phyloP scores from a whole-genome alignment of 1,140 invertebrate genomes.

The Euglossa dilemma region DNA sequence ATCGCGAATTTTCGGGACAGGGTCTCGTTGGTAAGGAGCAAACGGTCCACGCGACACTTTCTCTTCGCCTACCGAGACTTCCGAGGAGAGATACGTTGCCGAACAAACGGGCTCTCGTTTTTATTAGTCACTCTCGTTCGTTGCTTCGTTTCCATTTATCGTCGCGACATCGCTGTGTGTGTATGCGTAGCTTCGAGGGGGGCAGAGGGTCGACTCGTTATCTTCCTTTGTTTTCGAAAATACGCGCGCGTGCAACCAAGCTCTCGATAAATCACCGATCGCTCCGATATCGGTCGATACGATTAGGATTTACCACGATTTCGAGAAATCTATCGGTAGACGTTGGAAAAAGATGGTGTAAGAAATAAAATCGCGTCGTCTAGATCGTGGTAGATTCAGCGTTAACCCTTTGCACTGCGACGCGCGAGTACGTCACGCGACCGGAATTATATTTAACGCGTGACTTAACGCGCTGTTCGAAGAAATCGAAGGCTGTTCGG shows the following conservation, averaged over 20 bases:
- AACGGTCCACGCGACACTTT: slow-evolving; percentile 12
- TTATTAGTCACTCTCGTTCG: slow-evolving; percentile 62
- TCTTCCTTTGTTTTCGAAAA: too few species aligned
- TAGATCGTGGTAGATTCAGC: too few species aligned
- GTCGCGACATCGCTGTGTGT: background rate
- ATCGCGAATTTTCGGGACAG: slow-evolving; percentile 16
- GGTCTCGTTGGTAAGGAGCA: slow-evolving; percentile 46
- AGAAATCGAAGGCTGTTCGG: too few species aligned
- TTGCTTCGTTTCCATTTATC: slow-evolving; percentile 51
- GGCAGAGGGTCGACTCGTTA: background rate
- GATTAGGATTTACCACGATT: too few species aligned
- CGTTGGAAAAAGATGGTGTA: too few species aligned
- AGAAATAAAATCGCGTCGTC: too few species aligned
- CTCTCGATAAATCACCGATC: background rate
- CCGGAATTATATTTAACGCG: too few species aligned
- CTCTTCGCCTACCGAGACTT: background rate
- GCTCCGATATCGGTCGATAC: background rate
- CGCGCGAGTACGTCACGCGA: too few species aligned
- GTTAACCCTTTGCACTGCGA: too few species aligned
- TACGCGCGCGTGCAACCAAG: too few species aligned
- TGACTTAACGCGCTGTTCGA: too few species aligned
- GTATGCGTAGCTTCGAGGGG: background rate
- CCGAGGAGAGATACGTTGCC: slow-evolving; percentile 20
- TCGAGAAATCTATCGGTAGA: too few species aligned
- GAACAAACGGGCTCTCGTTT: slow-evolving; percentile 8